These are phyloP conservation scores for Solen grandis DNA, from an alignment of 1,140 invertebrate genomes.

Conservation along the genomic window DNA sequence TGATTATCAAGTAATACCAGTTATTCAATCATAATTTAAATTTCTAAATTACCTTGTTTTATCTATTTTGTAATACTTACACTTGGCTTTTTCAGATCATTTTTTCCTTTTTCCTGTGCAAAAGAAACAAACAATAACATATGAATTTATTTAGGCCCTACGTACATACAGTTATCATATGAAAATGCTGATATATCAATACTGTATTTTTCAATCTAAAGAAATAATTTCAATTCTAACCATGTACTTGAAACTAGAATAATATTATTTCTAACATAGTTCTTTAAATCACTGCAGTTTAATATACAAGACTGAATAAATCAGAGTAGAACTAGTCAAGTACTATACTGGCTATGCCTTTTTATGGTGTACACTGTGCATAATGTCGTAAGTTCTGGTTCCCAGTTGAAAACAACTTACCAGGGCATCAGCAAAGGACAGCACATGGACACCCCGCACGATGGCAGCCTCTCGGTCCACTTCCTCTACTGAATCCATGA, in stretches of 20 bases:
- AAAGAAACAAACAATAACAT: constrained; percentile 18
- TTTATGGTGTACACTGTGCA: not conserved
- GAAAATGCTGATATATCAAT: not conserved
- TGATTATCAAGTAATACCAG: too few species aligned
- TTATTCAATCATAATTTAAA: too few species aligned
- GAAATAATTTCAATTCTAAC: not conserved
- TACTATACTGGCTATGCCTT: too few species aligned
- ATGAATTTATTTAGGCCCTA: too few species aligned
- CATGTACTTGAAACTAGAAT: not conserved
- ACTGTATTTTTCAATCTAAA: not conserved
- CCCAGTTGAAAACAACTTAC: constrained; percentile 12
- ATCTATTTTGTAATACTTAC: too few species aligned
- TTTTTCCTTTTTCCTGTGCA: constrained; percentile 58
- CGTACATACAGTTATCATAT: too few species aligned
- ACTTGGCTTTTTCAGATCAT: constrained; percentile 52
- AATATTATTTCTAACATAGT: not conserved
- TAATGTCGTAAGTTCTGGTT: not conserved
- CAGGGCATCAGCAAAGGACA: constrained; percentile 23
- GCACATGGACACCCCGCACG: not conserved
- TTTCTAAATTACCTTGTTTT: too few species aligned
- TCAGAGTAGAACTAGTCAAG: too few species aligned
- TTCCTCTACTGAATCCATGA: constrained; percentile 13
- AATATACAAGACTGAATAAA: not conserved
- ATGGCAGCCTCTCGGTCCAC: constrained; percentile 5
- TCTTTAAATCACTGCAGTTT: not conserved